Evolutionary conservation across 2,113 vertebrate genomes (phyloP).

Genomic region (Sterna hirundo): DNA sequence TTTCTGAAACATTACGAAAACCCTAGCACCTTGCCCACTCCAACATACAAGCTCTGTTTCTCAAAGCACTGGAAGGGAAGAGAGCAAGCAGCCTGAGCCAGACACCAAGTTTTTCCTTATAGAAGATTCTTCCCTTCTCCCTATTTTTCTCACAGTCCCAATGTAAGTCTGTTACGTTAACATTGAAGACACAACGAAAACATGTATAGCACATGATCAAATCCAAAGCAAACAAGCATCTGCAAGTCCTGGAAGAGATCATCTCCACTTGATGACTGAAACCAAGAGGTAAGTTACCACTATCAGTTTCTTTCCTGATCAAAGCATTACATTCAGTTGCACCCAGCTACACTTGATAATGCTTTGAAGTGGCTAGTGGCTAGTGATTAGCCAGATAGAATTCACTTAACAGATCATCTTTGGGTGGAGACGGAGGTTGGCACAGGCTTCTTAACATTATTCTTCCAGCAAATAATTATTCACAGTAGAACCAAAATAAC

Average conservation of each 20-base stretch:
- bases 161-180: not conserved
- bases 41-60: not conserved
- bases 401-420: not conserved
- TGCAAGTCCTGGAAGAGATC: not conserved
- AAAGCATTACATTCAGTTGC: not conserved
- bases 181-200: not conserved
- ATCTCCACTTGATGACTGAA: not conserved
- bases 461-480: not conserved
- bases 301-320: not conserved
- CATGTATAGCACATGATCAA: accelerated
- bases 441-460: not conserved
- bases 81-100: not conserved
- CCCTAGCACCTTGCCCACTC: not conserved
- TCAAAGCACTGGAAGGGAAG: not conserved
- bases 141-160: not conserved
- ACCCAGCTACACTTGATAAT: not conserved
- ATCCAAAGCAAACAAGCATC: not conserved
- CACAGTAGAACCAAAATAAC: not conserved
- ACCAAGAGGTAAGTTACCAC: not conserved
- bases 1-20: not conserved
- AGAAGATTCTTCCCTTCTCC: not conserved
- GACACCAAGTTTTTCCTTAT: not conserved
- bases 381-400: not conserved
- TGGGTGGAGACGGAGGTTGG: not conserved
- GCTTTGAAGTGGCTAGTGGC: not conserved